Evolutionary conservation across 1,140 invertebrate genomes (phyloP).

Genomic region (Lamellibrachia luymesi): DNA sequence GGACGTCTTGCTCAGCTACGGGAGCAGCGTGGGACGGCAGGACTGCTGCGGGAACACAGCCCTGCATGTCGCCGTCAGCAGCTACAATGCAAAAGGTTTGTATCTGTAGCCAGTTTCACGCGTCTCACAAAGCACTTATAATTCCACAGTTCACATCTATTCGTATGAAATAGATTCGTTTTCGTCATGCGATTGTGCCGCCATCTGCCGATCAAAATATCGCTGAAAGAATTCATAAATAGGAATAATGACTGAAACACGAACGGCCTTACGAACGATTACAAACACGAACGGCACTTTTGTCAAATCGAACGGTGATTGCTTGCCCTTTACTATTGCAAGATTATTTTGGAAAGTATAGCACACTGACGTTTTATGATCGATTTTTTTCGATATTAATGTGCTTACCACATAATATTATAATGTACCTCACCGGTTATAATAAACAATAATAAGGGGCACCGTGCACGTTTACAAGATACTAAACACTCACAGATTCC

Average conservation of each 20-base stretch:
- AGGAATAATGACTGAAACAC: not conserved
- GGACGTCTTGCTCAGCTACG: not conserved
- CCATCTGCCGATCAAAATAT: not conserved
- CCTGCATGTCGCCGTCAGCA: constrained; percentile 22
- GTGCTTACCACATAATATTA: too few relatives aligned
- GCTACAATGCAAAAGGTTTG: not conserved
- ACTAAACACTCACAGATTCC: too few relatives aligned
- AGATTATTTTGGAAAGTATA: not conserved
- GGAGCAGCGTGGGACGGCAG: not conserved
- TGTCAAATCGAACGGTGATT: not conserved
- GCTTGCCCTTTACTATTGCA: not conserved
- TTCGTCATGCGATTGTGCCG: not conserved
- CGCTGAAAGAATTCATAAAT: not conserved
- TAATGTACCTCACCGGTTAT: too few relatives aligned
- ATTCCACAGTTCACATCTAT: not conserved
- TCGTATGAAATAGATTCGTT: not conserved
- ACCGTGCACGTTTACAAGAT: too few relatives aligned
- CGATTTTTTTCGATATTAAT: too few relatives aligned
- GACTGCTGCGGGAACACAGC: constrained; percentile 13
- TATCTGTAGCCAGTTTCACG: not conserved
- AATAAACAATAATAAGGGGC: too few relatives aligned
- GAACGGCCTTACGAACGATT: too few relatives aligned
- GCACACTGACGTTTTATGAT: not conserved
- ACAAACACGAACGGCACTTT: not conserved
- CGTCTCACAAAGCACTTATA: not conserved